Evolutionary conservation across 2,888 invertebrate genomes (phyloP), one percentile per base, ranked within the genome.

Genomic region (Drosophila phalerata): DNA sequence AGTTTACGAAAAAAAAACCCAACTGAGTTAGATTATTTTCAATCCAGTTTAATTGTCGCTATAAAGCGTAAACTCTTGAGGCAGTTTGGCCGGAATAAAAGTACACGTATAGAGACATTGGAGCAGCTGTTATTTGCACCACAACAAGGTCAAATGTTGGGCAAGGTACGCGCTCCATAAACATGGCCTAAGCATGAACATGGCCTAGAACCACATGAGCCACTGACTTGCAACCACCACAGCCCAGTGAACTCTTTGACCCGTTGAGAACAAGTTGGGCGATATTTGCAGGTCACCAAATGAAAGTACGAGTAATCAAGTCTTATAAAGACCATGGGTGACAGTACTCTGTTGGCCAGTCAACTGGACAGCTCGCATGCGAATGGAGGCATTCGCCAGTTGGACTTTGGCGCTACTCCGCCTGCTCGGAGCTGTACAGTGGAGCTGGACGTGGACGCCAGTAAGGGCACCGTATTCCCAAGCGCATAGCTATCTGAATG

Each of bases 401-500:
- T 73, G 76, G 83, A 67, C 49, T 15, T 22, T 83, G 48, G 40
- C 58, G 38, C 55, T 78, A 30, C 32, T 72, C 47, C 48, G 65
- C 11, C 58, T 77, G 22, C 56, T 80, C 11, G 34, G 62, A 30
- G 64, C 58, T 2, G n/a, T 74, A 0, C 42, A 60, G 19, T 52
- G 28, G 30, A 52, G 42, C 55, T 73, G 64, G 61, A 34, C 64
- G 0, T 77, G 77, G 77, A 30, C 62, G 8, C 57, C 58, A 11
- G 34, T 42, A 1, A 15, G 37, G 6, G 10, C 53, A 10, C 69
- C 55, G 0, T 51, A 49, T 32, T 34, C 69, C 5, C 8, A 57
- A 51, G 66, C 43, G 30, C 61, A 55, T 40, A 79, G 40, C 42
- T 91, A 88, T 55, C 47, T 91, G 52, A 79, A 83, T 38, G 70